phyloP scores from a whole-genome alignment of 2,113 vertebrate species.

The Mormyrus lacerda region DNA sequence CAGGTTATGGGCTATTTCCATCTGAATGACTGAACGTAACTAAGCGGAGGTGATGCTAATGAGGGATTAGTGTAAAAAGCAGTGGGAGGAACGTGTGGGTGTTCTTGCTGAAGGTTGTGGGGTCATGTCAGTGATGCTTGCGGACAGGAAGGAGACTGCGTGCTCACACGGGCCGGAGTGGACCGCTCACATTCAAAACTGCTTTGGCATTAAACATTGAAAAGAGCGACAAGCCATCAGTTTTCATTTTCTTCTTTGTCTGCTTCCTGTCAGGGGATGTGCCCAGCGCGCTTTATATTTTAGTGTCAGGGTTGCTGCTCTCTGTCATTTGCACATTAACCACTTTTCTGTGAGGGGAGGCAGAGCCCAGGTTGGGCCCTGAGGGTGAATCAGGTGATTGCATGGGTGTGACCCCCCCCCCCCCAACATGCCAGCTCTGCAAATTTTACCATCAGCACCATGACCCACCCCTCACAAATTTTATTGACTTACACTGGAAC shows the following conservation, averaged over 20 bases:
- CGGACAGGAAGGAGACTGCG: neutral
- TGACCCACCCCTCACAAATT: neutral
- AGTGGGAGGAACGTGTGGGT: neutral
- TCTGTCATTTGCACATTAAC: neutral
- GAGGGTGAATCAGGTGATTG: neutral
- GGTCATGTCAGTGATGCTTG: neutral
- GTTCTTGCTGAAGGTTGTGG: neutral
- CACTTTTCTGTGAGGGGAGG: neutral
- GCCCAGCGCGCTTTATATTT: neutral
- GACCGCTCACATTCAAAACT: neutral
- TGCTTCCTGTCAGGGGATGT: neutral
- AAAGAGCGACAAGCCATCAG: neutral
- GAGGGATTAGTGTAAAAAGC: neutral
- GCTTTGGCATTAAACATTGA: conserved; percentile 14
- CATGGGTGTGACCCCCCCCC: neutral
- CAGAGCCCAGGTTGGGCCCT: neutral
- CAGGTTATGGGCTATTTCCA: neutral
- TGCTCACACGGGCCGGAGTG: neutral
- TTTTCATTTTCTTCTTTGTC: conserved; percentile 6
- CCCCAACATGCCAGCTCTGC: neutral
- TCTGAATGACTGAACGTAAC: neutral
- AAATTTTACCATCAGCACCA: neutral
- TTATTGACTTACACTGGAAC: neutral
- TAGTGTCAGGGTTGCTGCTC: neutral
- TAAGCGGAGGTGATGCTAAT: neutral